Base-by-base conservation (phyloP, 2,888 invertebrate species). In the Stramonita haemastoma region DNA sequence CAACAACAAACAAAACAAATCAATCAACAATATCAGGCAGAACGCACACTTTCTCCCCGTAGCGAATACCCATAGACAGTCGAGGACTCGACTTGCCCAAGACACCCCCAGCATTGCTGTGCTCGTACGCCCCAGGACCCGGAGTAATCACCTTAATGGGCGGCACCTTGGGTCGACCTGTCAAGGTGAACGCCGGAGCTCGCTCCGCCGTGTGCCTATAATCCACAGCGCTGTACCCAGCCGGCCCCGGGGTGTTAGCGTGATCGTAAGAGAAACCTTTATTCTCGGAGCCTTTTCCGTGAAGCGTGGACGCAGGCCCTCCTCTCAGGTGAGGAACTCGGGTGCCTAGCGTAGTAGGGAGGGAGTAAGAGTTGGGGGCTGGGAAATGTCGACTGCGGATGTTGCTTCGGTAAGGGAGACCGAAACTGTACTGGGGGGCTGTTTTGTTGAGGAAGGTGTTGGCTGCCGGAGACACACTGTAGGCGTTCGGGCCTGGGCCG, bases 71-170 rank as follows among this genome's bases (percentile, higher is more conserved):
- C 36, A 94, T 93, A 77, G 92, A 90, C 88, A 93, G 92, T 66
- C 93, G 86, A 0, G 94, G 94, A 6, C 92, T 92, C 46, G 88
- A 90, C 66, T 92, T 91, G 87, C 91, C 89, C 85, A 92, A 92
- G 84, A 88, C 91, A 46, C 90, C 90, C 2, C 46, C 66, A 36
- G 92, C 90, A 8, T 34, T 8, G 77, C 92, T 91, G 26, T 93
- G 93, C 86, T 91, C 92, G 89, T 94, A 94, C 15, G 92, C 90
- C 32, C 94, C 93, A 11, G 94, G 94, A 0, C 94, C 94, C 0
- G 94, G 94, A 36, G 91, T 92, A 17, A 89, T 87, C 66, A 92
- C 90, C 86, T 92, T 93, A 89, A 92, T 89, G 83, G 90, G 87
- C n/a, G 92, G 91, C 26, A 87, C 84, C 81, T 87, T 89, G 56